A percentile compares a stretch with the other conserved stretches of the same genome.
phyloP scores from a whole-genome alignment of 2,113 vertebrate genomes.

The Neolamprologus kungweensis region DNA sequence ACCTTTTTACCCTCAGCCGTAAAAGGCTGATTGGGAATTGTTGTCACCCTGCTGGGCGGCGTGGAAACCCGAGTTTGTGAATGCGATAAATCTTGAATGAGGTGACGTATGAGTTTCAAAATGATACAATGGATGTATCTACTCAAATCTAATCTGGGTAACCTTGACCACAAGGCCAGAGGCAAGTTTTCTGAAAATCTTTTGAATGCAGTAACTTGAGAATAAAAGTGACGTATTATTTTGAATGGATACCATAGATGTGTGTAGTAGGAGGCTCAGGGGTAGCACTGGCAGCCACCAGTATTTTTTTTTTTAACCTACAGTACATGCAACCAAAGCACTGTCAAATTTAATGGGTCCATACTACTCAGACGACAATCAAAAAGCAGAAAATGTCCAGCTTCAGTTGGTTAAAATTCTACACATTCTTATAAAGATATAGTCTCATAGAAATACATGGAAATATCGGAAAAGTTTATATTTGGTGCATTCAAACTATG shows the following conservation, averaged over 20 bases:
- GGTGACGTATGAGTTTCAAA: background rate
- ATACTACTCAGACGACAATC: background rate
- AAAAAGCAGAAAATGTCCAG: background rate
- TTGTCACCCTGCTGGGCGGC: fast-evolving
- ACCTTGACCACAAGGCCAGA: background rate
- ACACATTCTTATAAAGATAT: background rate
- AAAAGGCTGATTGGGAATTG: background rate
- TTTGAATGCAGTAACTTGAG: background rate
- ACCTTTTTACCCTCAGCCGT: background rate
- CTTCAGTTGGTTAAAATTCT: fast-evolving
- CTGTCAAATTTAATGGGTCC: background rate
- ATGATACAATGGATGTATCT: background rate
- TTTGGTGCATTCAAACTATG: background rate
- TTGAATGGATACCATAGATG: background rate
- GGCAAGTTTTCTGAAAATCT: background rate
- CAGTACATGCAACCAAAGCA: background rate
- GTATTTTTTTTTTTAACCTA: background rate
- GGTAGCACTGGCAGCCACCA: background rate
- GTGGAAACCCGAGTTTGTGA: fast-evolving
- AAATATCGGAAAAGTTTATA: background rate
- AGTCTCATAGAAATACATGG: background rate
- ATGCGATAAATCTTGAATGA: background rate
- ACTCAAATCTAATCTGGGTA: background rate
- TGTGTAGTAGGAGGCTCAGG: background rate
- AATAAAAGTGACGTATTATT: background rate